Base-by-base conservation (phyloP, 2,797 vertebrate species). In the Anguilla obscura region DNA sequence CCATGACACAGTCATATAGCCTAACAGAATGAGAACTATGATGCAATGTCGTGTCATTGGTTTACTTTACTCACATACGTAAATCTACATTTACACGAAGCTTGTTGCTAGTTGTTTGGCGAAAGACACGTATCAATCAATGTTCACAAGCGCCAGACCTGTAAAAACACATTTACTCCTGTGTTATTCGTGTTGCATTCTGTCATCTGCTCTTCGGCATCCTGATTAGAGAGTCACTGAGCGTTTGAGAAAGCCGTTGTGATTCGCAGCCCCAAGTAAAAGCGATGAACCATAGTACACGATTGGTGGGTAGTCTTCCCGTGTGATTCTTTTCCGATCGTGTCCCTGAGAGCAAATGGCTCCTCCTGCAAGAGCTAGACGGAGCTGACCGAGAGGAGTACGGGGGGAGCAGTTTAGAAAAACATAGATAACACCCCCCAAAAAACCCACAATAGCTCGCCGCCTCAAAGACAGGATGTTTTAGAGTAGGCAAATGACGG, bases 261-360 rank as follows among this genome's bases (percentile, higher is more conserved):
- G 90, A 93, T 95, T 95, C 93, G 96, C 12, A 36, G 27, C 50
- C 18, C 6, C 3, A 10, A n/a, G 52, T 3, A 1, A 16, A 45
- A 1, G 0, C 48, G 7, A 56, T 92, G 2, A 90, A 88, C 93
- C 86, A 3, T 0, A 0, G 0, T 0, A 3, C 12, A 1, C 84
- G 92, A 95, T 96, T 96, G 94, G 95, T 71, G 71, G 14, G 0
- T 1, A 1, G 16, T 85, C 88, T 66, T 88, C 89, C 90, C 90
- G 91, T 89, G 94, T 90, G 91, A 91, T 93, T 92, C 92, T 93
- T 92, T 90, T 94, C 91, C 92, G 93, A 95, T 94, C 93, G 95
- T 95, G 96, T 97, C 96, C 95, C 93, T 96, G 96, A 94, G 97
- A 96, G 97, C 97, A 97, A 97, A 98, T 99, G 98, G 98, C 98